Conservation (phyloP, 2,888 invertebrate species). For the Hecatera dysodea region DNA sequence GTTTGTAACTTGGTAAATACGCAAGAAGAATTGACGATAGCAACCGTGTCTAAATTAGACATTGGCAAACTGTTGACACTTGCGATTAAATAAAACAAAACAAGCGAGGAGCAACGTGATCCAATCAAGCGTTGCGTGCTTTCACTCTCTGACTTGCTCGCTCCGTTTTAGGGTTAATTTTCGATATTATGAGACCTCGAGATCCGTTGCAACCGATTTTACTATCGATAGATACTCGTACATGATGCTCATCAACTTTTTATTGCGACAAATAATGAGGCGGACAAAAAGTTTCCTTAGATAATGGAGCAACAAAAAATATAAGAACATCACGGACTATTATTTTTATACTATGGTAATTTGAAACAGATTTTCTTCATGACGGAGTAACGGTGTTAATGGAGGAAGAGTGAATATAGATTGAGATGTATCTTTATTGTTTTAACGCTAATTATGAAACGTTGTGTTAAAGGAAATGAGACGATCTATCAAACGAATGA, state of each 20-base stretch:
- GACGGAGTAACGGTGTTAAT: slow-evolving; percentile 24
- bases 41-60: slow-evolving; percentile 73
- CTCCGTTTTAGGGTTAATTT: slow-evolving; percentile 72
- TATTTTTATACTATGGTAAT: slow-evolving; percentile 21
- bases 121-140: slow-evolving; percentile 83
- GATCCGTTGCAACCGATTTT: slow-evolving; percentile 61
- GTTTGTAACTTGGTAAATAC: slow-evolving; percentile 43
- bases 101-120: slow-evolving; percentile 75
- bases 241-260: slow-evolving; percentile 44
- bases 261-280: slow-evolving; percentile 23
- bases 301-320: slow-evolving; percentile 30
- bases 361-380: slow-evolving; percentile 41
- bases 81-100: slow-evolving; percentile 79
- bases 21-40: slow-evolving; percentile 71
- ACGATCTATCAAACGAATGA: slow-evolving; percentile 27
- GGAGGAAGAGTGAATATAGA: slow-evolving; percentile 38
- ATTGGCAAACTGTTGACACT: slow-evolving; percentile 81
- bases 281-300: slow-evolving; percentile 16
- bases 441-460: slow-evolving; percentile 39
- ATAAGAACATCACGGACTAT: slow-evolving; percentile 12
- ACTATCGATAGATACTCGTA: slow-evolving; percentile 58
- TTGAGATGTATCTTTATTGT: slow-evolving; percentile 28
- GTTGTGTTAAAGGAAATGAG: slow-evolving; percentile 34
- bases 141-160: slow-evolving; percentile 82
- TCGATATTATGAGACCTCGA: slow-evolving; percentile 63